These are phyloP conservation scores for Paragorgia papillata DNA, from an alignment of 92 coral and sea anemone genomes.

Conservation along the genomic window DNA sequence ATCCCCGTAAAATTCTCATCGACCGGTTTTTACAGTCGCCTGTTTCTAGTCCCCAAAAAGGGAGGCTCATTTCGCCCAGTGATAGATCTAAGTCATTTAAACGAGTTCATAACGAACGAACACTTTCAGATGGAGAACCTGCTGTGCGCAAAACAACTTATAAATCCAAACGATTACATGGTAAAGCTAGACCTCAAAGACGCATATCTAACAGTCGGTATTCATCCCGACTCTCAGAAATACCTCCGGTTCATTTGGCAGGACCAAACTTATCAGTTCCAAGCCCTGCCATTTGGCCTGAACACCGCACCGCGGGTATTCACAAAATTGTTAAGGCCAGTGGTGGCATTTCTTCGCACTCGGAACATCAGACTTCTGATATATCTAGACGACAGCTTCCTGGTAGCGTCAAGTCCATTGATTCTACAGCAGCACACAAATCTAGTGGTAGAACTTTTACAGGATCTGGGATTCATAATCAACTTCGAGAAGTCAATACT, in stretches of 20 bases:
- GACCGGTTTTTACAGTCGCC: conserved; percentile 55
- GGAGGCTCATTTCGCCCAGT: conserved; percentile 50
- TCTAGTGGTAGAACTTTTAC: conserved; percentile 26
- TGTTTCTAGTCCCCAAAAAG: conserved; percentile 54
- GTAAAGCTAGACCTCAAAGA: conserved; percentile 58
- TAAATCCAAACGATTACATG: conserved; percentile 56
- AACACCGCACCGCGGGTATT: conserved; percentile 45
- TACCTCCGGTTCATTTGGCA: conserved; percentile 58
- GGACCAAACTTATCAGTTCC: conserved; percentile 39
- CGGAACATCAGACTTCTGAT: conserved; percentile 44
- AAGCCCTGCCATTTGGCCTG: conserved; percentile 50
- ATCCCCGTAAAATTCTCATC: conserved; percentile 31
- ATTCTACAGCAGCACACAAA: conserved; percentile 33
- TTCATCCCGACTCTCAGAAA: conserved; percentile 50
- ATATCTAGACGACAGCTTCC: conserved; percentile 59
- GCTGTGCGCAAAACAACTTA: conserved; percentile 47
- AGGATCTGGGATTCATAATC: conserved; percentile 49
- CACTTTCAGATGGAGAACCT: conserved; percentile 62
- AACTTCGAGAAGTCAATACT: conserved; percentile 46
- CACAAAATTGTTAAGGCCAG: conserved; percentile 46
- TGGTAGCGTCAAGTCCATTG: conserved; percentile 38
- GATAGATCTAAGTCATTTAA: conserved; percentile 56
- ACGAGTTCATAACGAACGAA: conserved; percentile 50
- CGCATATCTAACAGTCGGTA: conserved; percentile 50
- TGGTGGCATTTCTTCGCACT: conserved; percentile 56